These are phyloP conservation scores for Leptodactylus fuscus DNA, from an alignment of 2,113 vertebrate genomes.

Conservation along the genomic window DNA sequence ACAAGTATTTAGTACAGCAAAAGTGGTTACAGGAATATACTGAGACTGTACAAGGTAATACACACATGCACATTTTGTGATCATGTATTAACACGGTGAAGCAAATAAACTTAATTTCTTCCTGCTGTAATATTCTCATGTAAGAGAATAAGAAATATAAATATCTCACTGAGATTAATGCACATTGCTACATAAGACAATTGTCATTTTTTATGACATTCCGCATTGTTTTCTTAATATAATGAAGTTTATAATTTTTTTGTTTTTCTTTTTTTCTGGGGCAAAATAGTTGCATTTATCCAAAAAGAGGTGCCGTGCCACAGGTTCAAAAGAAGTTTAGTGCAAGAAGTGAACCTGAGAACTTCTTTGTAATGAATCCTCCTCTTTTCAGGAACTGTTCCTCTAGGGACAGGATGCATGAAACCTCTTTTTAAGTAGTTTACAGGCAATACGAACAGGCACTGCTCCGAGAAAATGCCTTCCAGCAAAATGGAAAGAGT, in stretches of 20 bases:
- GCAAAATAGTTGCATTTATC: constrained; percentile 92
- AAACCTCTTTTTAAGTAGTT: background rate
- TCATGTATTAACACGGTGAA: constrained; percentile 98
- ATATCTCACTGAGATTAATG: constrained; percentile 99
- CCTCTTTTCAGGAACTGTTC: constrained; percentile 20
- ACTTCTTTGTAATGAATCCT: constrained; percentile 84
- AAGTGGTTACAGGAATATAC: constrained; percentile 92
- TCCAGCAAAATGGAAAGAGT: constrained; percentile 77
- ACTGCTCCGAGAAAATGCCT: constrained; percentile 36
- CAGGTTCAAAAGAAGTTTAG: constrained; percentile 96
- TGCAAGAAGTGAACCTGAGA: constrained; percentile 94
- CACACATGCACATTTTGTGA: constrained; percentile 96
- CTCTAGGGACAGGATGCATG: constrained; percentile 15
- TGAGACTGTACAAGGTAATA: constrained; percentile 92
- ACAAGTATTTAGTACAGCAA: constrained; percentile 69
- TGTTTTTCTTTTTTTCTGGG: constrained; percentile 75
- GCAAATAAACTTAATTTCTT: constrained; percentile 90
- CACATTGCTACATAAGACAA: constrained; percentile 99
- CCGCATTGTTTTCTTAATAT: constrained; percentile 77
- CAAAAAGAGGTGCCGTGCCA: constrained; percentile 92
- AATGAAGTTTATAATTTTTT: constrained; percentile 88
- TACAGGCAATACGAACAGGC: constrained; percentile 46
- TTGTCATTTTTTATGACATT: constrained; percentile 92
- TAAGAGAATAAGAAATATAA: constrained; percentile 99
- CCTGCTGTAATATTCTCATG: constrained; percentile 97